Conservation (phyloP, 2,113 vertebrate species). For the Mesembrinibis cayennensis region DNA sequence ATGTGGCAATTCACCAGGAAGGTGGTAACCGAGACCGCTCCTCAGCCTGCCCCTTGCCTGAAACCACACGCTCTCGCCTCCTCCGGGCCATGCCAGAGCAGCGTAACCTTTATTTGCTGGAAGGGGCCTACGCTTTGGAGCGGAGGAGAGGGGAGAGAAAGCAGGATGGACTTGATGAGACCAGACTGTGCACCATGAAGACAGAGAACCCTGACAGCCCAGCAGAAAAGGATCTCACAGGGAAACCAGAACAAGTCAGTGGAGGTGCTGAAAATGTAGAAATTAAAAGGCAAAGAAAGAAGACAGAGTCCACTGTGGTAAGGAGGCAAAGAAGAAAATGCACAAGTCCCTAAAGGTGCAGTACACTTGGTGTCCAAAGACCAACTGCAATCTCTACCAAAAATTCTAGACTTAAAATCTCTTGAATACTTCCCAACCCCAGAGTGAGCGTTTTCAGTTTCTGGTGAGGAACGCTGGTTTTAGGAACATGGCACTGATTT, state of each 20-base stretch:
- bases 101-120: not conserved
- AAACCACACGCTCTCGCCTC: not conserved
- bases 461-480: not conserved
- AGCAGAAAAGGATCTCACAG: not conserved
- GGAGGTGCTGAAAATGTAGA: not conserved
- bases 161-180: not conserved
- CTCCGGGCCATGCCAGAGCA: not conserved
- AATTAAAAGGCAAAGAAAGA: not conserved
- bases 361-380: not conserved
- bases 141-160: not conserved
- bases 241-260: not conserved
- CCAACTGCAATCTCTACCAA: not conserved
- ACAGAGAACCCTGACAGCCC: not conserved
- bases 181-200: not conserved
- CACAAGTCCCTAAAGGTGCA: not conserved
- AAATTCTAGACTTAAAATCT: not conserved
- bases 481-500: not conserved
- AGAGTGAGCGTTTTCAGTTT: not conserved
- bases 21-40: too few species aligned
- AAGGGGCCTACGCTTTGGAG: fast-evolving
- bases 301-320: not conserved
- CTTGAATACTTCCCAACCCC: not conserved
- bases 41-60: not conserved
- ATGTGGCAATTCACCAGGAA: not conserved
- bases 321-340: not conserved